Evolutionary conservation across 2,797 vertebrate genomes (phyloP).

Genomic region (Lacerta bilineata): DNA sequence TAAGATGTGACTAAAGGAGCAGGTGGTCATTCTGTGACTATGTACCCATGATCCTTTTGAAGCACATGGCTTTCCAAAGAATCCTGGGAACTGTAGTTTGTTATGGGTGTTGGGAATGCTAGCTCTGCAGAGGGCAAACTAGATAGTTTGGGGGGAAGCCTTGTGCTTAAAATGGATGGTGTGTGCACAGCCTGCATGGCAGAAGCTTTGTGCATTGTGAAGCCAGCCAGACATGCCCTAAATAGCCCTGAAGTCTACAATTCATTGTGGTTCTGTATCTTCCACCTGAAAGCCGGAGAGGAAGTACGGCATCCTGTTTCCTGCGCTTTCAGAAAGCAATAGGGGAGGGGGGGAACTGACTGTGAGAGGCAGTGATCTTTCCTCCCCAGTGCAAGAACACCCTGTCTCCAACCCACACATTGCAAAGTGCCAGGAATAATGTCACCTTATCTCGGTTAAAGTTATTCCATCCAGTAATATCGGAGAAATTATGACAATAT

Average conservation of each 20-base stretch:
- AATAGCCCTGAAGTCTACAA: not conserved
- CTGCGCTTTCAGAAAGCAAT: not conserved
- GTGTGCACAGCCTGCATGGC: too few species aligned
- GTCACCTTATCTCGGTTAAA: conserved; percentile 65
- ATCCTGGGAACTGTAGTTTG: too few species aligned
- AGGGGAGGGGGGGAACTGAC: not conserved
- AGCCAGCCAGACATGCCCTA: not conserved
- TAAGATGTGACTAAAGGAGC: not conserved
- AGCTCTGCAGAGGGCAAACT: too few species aligned
- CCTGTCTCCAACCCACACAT: conserved; percentile 33
- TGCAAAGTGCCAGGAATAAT: conserved; percentile 50
- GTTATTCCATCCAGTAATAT: conserved; percentile 65
- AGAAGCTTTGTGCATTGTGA: too few species aligned
- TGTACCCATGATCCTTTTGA: too few species aligned
- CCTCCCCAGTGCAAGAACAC: conserved; percentile 34
- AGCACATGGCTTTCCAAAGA: too few species aligned
- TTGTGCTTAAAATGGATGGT: too few species aligned
- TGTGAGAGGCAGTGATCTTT: not conserved
- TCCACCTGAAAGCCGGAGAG: not conserved
- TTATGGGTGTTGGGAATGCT: too few species aligned
- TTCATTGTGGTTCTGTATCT: not conserved
- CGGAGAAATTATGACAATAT: conserved; percentile 70
- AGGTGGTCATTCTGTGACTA: too few species aligned
- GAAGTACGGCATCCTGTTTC: not conserved
- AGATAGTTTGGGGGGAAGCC: too few species aligned